Evolutionary conservation across 2,113 vertebrate species (phyloP), one percentile per base, ranked within the genome.

Genomic region (Mungos mungo): DNA sequence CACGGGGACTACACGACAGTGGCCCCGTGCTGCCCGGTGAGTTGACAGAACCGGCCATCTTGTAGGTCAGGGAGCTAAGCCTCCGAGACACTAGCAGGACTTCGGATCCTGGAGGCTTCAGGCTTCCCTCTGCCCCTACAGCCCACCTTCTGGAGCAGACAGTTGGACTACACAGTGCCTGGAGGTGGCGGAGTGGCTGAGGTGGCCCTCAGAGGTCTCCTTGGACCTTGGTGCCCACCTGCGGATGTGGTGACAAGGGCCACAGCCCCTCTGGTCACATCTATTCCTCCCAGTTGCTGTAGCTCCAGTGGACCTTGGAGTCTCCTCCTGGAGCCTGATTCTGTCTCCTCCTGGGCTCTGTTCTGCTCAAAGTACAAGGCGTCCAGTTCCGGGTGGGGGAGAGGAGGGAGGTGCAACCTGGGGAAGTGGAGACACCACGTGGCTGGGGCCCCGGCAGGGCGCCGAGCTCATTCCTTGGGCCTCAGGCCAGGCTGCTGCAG

Each of bases 381-480:
- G 1, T 93, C 76, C 83, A 95, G 57, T 94, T 91, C 45, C 45
- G 45, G 45, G n/a, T n/a, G 45, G 45, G 45, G 45, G 45, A 9
- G 45, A 0, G 7, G 45, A 9, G 45, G 45, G 45, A 8, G 45
- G 45, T 47, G 8, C 7, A 13, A 95, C 97, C 95, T 90, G 63
- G 85, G 91, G 47, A 50, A 74, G 79, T 50, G 25, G 87, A 71
- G 93, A 74, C n/a, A 90, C 96, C 94, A 81, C 2, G 25, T 92
- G 84, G 88, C 95, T 41, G 54, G 63, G 87, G 74, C 92, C 72
- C 33, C 2, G 0, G 86, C 79, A 72, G 92, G 57, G 89, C 5
- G 69, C 87, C 13, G 3, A 95, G 90, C 82, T 88, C 97, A 84
- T 71, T 77, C 71, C 69, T 90, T 88, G 92, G 97, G 96, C 95